Base-by-base conservation (phyloP, 2,797 vertebrate genomes). In the Picus viridis region DNA sequence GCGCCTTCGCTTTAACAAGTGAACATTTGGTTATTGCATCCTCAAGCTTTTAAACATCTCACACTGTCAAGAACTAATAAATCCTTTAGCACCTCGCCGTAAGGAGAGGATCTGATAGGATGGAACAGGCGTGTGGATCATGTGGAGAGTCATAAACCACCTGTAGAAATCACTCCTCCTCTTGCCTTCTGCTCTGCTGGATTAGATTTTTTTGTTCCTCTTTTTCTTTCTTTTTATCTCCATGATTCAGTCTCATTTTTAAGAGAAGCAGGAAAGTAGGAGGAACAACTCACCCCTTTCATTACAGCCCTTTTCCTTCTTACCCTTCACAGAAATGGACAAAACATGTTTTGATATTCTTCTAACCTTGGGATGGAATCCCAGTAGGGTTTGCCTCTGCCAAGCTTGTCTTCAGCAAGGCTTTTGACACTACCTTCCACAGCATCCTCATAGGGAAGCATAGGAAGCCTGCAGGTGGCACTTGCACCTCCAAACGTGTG, bases 51-150 rank as follows among this genome's bases (percentile, higher is more conserved):
- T 75, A 54, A 79, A 29, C 81, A 82, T 90, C 90, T 88, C 88
- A n/a, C 77, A 63, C 88, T 89, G 85, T 93, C 88, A 79, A 83
- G 88, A 79, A 64, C 88, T 93, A 91, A 91, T 93, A 93, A 93
- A 90, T 94, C 90, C 87, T 87, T 87, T 87, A 81, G 93, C 90
- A 84, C 93, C 79, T 86, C 16, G 10, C 76, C 6, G 59, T 22
- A 64, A 83, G 85, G 49, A 64, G 43, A 76, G 73, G 88, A 54
- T 43, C 86, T 91, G 88, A 72, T 80, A 72, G 85, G 91, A 63
- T 34, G 77, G 27, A 71, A 32, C 81, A 30, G 63, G 93, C 72
- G 8, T 53, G 65, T 34, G 70, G 77, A 83, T 79, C 78, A 32
- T 36, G 61, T 45, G 2, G 81, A 34, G 84, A 86, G 59, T 76